Evolutionary conservation across 2,888 invertebrate species (phyloP).

Genomic region (Copidosoma aretas): DNA sequence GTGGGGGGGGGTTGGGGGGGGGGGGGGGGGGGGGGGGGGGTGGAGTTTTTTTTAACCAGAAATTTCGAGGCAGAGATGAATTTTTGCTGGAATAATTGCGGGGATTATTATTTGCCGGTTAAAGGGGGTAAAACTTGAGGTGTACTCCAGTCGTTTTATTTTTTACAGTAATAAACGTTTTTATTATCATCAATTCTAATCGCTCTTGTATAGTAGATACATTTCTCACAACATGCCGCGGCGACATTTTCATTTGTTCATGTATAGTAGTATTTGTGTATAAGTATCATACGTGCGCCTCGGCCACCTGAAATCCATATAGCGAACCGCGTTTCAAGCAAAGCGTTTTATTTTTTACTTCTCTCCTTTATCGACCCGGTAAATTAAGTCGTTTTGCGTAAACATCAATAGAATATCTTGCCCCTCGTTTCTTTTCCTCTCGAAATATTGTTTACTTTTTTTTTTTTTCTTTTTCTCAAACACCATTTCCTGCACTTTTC

Average conservation of each 20-base stretch:
- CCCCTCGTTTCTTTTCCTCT: conserved; percentile 1
- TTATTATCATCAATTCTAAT: conserved; percentile 40
- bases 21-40: no score
- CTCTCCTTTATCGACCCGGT: neutral
- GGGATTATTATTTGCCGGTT: no score
- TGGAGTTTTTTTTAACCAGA: no score
- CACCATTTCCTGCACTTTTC: no score
- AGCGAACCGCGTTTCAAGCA: conserved; percentile 35
- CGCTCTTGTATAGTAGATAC: conserved; percentile 30
- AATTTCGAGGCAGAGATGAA: no score
- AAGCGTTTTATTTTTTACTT: conserved; percentile 18
- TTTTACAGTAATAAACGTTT: conserved; percentile 37
- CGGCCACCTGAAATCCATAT: conserved; percentile 26
- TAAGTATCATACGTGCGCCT: conserved; percentile 16
- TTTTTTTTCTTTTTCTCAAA: neutral
- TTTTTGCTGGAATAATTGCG: no score
- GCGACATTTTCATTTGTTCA: conserved; percentile 18
- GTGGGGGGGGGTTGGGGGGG: no score
- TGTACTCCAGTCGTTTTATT: no score
- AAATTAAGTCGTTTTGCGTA: neutral
- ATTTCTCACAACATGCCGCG: conserved; percentile 28
- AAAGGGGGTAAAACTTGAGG: no score
- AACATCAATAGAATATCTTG: conserved; percentile 19
- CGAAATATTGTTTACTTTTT: conserved; percentile 14
- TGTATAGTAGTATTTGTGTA: conserved; percentile 25